These are phyloP conservation scores for human DNA, from an alignment of 2,113 vertebrate species.

Conservation along the genomic window GRCh38 chr6:163380001-163380500, in stretches of 20 bases:
- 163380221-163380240: rapidly evolving
- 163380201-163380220: neutral
- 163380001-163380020: rapidly evolving
- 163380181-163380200: rapidly evolving
- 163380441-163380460: conserved; percentile 87
- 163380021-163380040: rapidly evolving
- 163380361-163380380: conserved; percentile 82
- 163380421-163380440: conserved; percentile 86
- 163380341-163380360: conserved; percentile 83
- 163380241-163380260: neutral
- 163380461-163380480: conserved; percentile 76
- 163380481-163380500: neutral
- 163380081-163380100: neutral
- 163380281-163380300: rapidly evolving
- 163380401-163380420: conserved; percentile 86
- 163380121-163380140: neutral
- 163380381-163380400: conserved; percentile 85
- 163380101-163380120: neutral
- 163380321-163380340: conserved; percentile 87
- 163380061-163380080: rapidly evolving
- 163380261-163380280: rapidly evolving
- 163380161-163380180: neutral
- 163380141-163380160: rapidly evolving
- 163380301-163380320: conserved; percentile 65
- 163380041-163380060: neutral